These are phyloP conservation scores for Drosophila mulleri DNA, from an alignment of 2,888 invertebrate genomes.

Conservation along the genomic window DNA sequence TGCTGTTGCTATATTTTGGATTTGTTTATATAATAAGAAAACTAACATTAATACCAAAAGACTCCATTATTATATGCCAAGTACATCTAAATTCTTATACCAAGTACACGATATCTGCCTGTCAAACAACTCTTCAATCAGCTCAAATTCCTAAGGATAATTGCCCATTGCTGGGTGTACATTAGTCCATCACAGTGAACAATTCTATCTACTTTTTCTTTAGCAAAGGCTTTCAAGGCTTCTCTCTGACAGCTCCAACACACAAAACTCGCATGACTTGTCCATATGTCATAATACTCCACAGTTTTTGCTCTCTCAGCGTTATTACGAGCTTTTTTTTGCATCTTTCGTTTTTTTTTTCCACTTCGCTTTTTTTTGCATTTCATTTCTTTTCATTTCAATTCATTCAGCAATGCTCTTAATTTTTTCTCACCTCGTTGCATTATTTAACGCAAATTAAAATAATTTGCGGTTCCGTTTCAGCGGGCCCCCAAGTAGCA, in stretches of 20 bases:
- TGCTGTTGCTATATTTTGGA: no score
- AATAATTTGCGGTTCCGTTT: constrained; percentile 82
- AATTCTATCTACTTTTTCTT: not conserved
- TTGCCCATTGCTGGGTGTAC: not conserved
- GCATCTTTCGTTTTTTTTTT: constrained; percentile 6
- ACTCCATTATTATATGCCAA: no score
- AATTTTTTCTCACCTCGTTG: constrained; percentile 82
- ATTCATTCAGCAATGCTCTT: constrained; percentile 70
- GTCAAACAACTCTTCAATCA: not conserved
- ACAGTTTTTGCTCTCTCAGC: constrained; percentile 34
- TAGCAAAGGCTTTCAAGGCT: not conserved
- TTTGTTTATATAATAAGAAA: no score
- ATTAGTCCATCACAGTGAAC: not conserved
- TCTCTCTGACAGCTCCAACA: not conserved
- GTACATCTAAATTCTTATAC: no score
- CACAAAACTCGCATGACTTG: constrained; percentile 14
- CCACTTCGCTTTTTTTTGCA: constrained; percentile 8
- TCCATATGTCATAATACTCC: constrained; percentile 45
- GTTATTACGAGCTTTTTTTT: constrained; percentile 33
- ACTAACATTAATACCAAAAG: no score
- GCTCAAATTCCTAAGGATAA: no score
- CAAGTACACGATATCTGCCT: not conserved
- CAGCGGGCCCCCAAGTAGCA: constrained; percentile 58
- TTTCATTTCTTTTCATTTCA: constrained; percentile 43
- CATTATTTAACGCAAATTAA: constrained; percentile 82